Evolutionary conservation across 2,113 vertebrate genomes (phyloP).

Genomic region (Eurystomus gularis): DNA sequence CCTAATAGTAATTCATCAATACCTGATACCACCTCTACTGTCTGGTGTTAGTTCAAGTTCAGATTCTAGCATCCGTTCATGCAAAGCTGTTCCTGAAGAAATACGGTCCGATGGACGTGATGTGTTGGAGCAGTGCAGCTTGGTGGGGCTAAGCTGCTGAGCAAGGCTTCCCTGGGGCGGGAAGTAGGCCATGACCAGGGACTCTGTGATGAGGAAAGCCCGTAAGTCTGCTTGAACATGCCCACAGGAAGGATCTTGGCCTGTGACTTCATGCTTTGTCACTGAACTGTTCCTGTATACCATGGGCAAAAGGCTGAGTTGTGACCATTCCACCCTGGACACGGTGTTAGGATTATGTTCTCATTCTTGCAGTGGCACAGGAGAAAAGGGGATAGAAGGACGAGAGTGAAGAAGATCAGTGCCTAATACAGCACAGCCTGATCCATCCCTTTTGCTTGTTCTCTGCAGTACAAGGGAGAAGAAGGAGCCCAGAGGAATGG

Average conservation of each 20-base stretch:
- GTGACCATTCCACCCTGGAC: background rate
- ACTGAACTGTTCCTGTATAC: background rate
- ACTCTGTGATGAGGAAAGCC: background rate
- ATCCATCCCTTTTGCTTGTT: background rate
- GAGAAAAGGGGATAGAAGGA: background rate
- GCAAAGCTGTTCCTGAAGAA: background rate
- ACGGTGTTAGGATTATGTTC: background rate
- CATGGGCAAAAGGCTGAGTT: background rate
- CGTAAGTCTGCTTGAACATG: background rate
- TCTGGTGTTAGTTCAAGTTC: background rate
- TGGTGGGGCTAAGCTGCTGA: background rate
- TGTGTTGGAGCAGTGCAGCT: fast-evolving
- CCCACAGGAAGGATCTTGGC: background rate
- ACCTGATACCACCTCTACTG: background rate
- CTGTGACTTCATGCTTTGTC: background rate
- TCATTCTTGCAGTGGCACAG: background rate
- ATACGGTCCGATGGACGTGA: fast-evolving
- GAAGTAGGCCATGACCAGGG: background rate
- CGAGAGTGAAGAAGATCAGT: background rate
- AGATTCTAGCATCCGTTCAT: background rate
- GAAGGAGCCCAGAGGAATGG: background rate
- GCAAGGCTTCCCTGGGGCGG: background rate
- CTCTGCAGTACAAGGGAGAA: background rate
- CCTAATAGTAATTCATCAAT: background rate
- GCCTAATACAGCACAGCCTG: background rate